These are phyloP conservation scores for Palythoa grandis DNA, from an alignment of 92 coral and sea anemone genomes.

Conservation along the genomic window DNA sequence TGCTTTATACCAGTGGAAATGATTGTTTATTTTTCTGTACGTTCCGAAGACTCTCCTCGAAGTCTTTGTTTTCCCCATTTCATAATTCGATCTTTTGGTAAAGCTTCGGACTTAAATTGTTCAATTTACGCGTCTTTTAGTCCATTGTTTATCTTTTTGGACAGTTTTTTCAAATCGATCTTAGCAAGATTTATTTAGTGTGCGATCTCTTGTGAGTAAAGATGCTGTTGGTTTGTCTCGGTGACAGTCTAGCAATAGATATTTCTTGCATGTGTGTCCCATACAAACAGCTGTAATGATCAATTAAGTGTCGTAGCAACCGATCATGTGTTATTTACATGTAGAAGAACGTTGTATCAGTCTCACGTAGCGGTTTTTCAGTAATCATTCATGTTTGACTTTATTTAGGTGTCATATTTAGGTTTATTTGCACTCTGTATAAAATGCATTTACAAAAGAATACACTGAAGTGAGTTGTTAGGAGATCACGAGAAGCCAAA, in stretches of 20 bases:
- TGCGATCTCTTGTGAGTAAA: background rate
- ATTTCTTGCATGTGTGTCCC: background rate
- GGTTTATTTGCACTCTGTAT: no score
- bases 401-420: no score
- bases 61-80: background rate
- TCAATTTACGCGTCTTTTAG: background rate
- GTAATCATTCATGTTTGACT: background rate
- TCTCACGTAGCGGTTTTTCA: background rate
- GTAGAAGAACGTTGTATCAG: background rate
- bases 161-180: background rate
- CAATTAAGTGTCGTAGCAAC: background rate
- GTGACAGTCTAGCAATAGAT: no score
- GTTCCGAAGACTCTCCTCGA: background rate
- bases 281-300: background rate
- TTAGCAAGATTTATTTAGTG: background rate
- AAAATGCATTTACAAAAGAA: no score
- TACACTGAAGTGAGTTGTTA: no score
- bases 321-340: background rate
- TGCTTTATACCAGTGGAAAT: background rate
- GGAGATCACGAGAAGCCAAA: no score
- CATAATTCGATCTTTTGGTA: background rate
- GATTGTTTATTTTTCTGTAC: background rate
- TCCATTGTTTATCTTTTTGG: background rate
- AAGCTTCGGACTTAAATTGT: background rate
- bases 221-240: background rate